These are phyloP conservation scores for Microtus pennsylvanicus DNA, from an alignment of 2,113 vertebrate genomes.

Conservation along the genomic window DNA sequence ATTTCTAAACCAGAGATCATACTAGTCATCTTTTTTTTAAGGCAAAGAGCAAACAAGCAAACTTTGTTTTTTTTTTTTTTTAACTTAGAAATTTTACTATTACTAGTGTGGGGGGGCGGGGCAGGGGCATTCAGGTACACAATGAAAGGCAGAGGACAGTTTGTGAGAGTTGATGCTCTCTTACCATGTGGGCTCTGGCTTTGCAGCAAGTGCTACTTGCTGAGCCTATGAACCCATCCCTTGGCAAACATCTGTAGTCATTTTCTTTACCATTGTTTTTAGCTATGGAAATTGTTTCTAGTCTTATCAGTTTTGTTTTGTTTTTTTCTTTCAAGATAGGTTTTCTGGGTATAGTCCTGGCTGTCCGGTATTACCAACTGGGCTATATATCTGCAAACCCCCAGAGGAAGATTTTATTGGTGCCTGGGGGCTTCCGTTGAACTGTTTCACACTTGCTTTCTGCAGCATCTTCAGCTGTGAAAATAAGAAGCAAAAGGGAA, in stretches of 20 bases:
- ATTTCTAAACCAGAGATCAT: constrained; percentile 31
- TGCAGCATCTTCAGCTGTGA: constrained; percentile 27
- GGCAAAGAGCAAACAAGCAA: neutral
- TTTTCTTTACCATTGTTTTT: neutral
- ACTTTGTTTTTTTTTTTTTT: neutral
- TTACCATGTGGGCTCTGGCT: neutral
- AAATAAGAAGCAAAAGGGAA: constrained; percentile 15
- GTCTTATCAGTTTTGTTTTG: constrained; percentile 8
- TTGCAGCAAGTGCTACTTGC: neutral
- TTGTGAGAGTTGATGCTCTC: neutral
- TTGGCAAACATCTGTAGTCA: neutral
- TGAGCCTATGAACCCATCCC: neutral
- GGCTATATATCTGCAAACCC: neutral
- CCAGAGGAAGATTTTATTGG: constrained; percentile 14
- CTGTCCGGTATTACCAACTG: neutral
- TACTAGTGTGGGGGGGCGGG: neutral
- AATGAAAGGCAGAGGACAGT: neutral
- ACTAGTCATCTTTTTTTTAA: neutral
- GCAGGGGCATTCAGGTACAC: no score
- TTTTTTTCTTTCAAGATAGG: no score
- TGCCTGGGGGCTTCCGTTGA: neutral
- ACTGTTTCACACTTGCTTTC: constrained; percentile 14
- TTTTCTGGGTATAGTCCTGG: neutral
- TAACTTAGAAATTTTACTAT: neutral
- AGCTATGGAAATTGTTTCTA: neutral